Evolutionary conservation across 2,797 vertebrate genomes (phyloP).

Genomic region (Helostoma temminkii): DNA sequence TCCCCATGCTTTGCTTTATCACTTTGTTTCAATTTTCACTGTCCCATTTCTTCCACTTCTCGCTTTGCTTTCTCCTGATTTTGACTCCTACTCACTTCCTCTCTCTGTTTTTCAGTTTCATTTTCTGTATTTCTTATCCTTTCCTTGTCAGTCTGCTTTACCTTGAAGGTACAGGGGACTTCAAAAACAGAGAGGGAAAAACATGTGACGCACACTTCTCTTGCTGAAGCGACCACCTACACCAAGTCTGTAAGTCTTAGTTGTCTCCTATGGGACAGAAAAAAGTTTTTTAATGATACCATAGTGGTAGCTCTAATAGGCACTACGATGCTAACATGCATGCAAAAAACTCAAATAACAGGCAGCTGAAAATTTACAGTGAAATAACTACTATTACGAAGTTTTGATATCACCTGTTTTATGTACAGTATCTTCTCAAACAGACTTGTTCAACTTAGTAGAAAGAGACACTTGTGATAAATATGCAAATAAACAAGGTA

Average conservation of each 20-base stretch:
- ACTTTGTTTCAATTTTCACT: slow-evolving; percentile 67
- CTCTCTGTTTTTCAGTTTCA: slow-evolving; percentile 60
- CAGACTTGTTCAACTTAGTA: slow-evolving; percentile 65
- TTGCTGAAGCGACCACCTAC: slow-evolving; percentile 51
- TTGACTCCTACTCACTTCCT: slow-evolving; percentile 69
- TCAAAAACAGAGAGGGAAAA: slow-evolving; percentile 55
- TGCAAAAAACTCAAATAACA: slow-evolving; percentile 2
- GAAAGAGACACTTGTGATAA: slow-evolving; percentile 61
- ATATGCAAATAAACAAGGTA: slow-evolving; percentile 78
- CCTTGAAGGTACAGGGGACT: slow-evolving; percentile 66
- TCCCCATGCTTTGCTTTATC: slow-evolving; percentile 65
- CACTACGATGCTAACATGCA: neutral
- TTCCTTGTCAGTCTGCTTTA: slow-evolving; percentile 62
- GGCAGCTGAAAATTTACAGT: slow-evolving; percentile 22
- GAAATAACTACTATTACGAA: slow-evolving; percentile 37
- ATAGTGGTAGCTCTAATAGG: slow-evolving; percentile 28
- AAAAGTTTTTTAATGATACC: slow-evolving; percentile 38
- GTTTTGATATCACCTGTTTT: slow-evolving; percentile 63
- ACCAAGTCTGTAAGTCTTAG: slow-evolving; percentile 47
- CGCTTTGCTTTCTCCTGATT: slow-evolving; percentile 59
- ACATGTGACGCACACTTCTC: slow-evolving; percentile 46
- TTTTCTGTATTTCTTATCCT: slow-evolving; percentile 65
- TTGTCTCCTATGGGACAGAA: slow-evolving; percentile 29
- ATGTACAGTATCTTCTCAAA: slow-evolving; percentile 70
- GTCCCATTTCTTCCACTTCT: slow-evolving; percentile 72